Evolutionary conservation across 35 echinoderm and acorn worm genomes (phyloP).

Genomic region (Nesometra sesokonis): DNA sequence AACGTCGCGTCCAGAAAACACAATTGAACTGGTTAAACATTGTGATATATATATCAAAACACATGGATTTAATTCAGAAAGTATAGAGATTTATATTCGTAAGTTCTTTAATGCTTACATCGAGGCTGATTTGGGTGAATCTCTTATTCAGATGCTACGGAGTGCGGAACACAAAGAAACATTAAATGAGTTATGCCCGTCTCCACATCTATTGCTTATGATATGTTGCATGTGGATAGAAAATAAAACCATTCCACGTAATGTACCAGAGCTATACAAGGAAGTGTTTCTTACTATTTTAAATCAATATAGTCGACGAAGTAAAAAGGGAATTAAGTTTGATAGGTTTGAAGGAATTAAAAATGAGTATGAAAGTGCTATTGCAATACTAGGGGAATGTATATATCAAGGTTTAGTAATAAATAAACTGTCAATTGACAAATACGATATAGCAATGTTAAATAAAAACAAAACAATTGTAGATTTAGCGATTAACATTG

Average conservation of each 20-base stretch:
- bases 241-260: neutral
- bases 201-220: neutral
- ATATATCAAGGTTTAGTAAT: neutral
- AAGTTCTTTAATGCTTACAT: neutral
- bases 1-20: neutral
- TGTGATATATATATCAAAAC: neutral
- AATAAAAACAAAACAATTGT: neutral
- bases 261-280: neutral
- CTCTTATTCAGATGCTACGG: neutral
- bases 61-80: neutral
- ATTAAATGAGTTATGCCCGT: neutral
- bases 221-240: neutral
- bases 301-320: neutral
- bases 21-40: neutral
- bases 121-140: neutral
- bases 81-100: neutral
- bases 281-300: neutral
- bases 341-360: neutral
- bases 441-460: neutral
- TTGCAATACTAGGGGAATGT: neutral
- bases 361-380: neutral
- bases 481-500: neutral
- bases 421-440: neutral
- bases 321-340: neutral
- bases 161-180: neutral